Percentiles rank a stretch among this genome's conserved stretches.
These are phyloP conservation scores for Pocillopora grandis DNA, from an alignment of 92 coral and sea anemone species.

Conservation along the genomic window DNA sequence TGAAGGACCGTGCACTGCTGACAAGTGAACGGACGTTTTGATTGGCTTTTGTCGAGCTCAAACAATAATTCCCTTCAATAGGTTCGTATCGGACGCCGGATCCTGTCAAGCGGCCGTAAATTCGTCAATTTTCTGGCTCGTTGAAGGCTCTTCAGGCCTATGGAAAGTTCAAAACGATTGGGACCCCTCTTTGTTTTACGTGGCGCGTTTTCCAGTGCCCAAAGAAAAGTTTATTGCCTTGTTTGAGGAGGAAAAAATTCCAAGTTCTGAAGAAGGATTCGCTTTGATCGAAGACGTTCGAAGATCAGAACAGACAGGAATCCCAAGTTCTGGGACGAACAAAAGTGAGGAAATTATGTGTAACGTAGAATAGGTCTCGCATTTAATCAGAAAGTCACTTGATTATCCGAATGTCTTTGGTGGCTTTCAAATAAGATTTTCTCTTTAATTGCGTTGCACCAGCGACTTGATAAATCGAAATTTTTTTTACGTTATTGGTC, in stretches of 20 bases:
- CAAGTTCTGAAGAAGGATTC: neutral
- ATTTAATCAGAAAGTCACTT: too few species aligned
- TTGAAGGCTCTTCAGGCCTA: conserved; percentile 6
- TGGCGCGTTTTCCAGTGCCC: conserved; percentile 13
- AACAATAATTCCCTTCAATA: conserved; percentile 28
- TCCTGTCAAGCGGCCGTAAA: conserved; percentile 41
- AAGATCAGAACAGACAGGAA: too few species aligned
- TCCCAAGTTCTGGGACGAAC: too few species aligned
- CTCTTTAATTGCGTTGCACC: too few species aligned
- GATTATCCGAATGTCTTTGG: too few species aligned
- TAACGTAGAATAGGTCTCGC: too few species aligned
- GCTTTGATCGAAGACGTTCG: neutral
- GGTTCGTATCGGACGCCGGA: neutral
- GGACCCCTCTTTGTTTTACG: neutral
- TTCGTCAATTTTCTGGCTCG: conserved; percentile 31
- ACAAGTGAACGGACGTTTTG: neutral
- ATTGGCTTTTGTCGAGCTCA: conserved; percentile 16
- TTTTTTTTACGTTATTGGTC: too few species aligned
- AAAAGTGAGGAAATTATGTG: too few species aligned
- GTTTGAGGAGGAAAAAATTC: neutral
- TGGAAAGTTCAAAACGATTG: conserved; percentile 32
- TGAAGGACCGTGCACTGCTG: conserved; percentile 28
- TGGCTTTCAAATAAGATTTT: too few species aligned
- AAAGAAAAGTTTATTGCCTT: neutral
- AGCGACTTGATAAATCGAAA: too few species aligned